Evolutionary conservation across 1,140 invertebrate genomes (phyloP), one percentile per base, ranked within the genome.

Genomic region (Lepidotrigona ventralis): DNA sequence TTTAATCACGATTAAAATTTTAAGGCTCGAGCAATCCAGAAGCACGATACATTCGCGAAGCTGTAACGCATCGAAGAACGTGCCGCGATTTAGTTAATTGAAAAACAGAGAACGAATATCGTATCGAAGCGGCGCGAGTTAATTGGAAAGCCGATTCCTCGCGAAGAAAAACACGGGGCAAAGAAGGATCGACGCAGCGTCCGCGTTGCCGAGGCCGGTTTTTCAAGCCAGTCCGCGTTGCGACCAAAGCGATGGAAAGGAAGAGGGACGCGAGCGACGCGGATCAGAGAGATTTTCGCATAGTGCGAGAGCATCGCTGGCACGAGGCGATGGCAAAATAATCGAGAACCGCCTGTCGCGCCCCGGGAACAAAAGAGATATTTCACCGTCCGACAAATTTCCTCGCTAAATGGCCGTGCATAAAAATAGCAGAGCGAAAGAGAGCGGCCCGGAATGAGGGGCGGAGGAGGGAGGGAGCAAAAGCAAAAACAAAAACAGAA

Each of bases 381-480:
- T 88, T 88, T 88, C 86, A 88, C 84, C 84, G 77, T 88, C 87
- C 87, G 87, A 88, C 87, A 88, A 88, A 88, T 88, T 88, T 85
- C 80, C 87, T 80, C 86, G 86, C 80, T 88, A 88, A 88, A 88
- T 88, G 87, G 86, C 72, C 72, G 72, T 76, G 68, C 83, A 60
- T 23, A 68, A 60, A 70, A 60, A 58, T 39, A 64, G 53, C 33
- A 68, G 51, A 51, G 23, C 3, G 19, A 54, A 56, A 72, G 70
- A 64, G 77, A 51, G 54, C 6, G 70, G n/a, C 29, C 33, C 0
- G 14, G 39, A 29, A 17, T 23, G 56, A 15, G 39, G 46, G 21
- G 29, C 46, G 23, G 53, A 26, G 60, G 21, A 29, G 26, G n/a
- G 33, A 53, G 51, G 79, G 29, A 64, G 68, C 60, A 60, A 70